phyloP scores from a whole-genome alignment of 2,797 vertebrate genomes.

The Betta splendens region DNA sequence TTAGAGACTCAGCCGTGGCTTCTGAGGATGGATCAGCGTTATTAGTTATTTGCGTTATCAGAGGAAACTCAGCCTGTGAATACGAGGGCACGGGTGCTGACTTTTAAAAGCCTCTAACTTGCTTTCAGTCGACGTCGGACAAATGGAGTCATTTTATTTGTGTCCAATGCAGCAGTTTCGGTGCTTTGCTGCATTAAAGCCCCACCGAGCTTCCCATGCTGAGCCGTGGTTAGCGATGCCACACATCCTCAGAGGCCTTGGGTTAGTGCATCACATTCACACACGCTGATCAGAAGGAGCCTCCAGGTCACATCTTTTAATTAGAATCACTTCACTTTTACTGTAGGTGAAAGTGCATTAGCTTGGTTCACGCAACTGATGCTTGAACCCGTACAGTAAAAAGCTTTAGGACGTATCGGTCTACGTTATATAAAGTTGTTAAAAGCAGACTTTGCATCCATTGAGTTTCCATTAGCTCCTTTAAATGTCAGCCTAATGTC shows the following conservation, averaged over 20 bases:
- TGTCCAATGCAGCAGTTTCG: neutral
- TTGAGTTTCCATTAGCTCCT: constrained; percentile 25
- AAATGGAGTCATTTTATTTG: constrained; percentile 5
- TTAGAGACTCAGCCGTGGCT: constrained; percentile 13
- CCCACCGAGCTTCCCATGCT: constrained; percentile 6
- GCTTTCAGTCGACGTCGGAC: neutral
- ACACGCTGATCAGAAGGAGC: constrained; percentile 15
- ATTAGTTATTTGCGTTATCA: constrained; percentile 42
- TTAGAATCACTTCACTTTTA: constrained; percentile 47
- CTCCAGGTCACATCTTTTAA: constrained; percentile 42
- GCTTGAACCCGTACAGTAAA: neutral
- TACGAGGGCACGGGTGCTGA: neutral
- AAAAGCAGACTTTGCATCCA: constrained; percentile 8
- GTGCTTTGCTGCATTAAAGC: constrained; percentile 1
- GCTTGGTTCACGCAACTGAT: constrained; percentile 21
- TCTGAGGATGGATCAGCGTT: constrained; percentile 34
- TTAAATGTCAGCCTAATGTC: constrained; percentile 23
- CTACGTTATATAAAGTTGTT: neutral
- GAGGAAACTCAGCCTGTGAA: constrained; percentile 16
- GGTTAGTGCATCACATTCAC: constrained; percentile 24
- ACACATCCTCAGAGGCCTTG: constrained; percentile 33
- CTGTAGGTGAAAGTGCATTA: constrained; percentile 40
- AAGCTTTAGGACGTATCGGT: no score
- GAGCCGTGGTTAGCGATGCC: constrained; percentile 16
- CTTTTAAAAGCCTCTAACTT: constrained; percentile 11